phyloP scores from a whole-genome alignment of 2,888 invertebrate genomes.

The Vannuccia rotundouncinata region DNA sequence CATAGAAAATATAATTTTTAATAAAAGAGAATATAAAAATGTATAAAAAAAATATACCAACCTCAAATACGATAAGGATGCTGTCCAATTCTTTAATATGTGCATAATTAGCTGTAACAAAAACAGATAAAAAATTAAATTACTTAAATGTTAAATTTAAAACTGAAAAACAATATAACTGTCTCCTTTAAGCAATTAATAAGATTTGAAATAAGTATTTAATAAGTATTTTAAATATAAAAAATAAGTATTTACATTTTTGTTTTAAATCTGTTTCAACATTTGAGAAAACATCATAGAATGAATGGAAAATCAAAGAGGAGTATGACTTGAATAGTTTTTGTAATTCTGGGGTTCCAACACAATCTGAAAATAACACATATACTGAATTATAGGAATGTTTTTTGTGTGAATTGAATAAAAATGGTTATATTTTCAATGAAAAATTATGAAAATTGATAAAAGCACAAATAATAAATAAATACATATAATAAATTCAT shows the following conservation, averaged over 20 bases:
- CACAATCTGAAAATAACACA: constrained; percentile 15
- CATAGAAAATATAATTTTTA: background rate
- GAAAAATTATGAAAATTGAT: background rate
- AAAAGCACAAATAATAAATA: too few relatives aligned
- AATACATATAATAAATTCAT: too few relatives aligned
- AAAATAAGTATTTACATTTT: constrained; percentile 66
- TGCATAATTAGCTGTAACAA: background rate
- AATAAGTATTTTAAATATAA: background rate
- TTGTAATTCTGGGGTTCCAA: background rate
- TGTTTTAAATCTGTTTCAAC: constrained; percentile 83
- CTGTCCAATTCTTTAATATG: constrained; percentile 17
- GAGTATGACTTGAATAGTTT: background rate
- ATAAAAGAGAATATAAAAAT: background rate
- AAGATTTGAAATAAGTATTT: background rate
- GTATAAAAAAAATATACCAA: background rate
- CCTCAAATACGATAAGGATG: constrained; percentile 5
- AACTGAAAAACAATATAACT: background rate
- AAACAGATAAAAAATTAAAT: background rate
- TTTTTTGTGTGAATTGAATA: too few relatives aligned
- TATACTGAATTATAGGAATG: too few relatives aligned
- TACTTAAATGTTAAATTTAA: too few relatives aligned
- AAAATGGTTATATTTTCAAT: background rate
- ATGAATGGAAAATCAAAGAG: constrained; percentile 43
- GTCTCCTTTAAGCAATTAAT: background rate
- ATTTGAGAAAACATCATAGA: constrained; percentile 86